Conservation (phyloP, 2,888 invertebrate genomes). For the Acanthosepion lycidas region DNA sequence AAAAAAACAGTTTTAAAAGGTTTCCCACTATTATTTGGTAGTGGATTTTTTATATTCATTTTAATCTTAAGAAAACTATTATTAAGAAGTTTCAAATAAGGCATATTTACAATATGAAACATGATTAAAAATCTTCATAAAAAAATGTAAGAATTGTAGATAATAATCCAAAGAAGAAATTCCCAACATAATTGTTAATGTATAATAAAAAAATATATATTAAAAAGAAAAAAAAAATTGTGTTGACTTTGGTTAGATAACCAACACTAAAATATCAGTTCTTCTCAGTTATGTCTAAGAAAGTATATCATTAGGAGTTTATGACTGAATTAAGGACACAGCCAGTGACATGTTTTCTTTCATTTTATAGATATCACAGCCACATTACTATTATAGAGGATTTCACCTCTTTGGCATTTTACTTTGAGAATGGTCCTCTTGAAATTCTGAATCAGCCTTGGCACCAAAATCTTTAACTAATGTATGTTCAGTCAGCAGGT, state of each 20-base stretch:
- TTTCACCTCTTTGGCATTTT: constrained; percentile 8
- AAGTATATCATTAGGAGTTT: not conserved
- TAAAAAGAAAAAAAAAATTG: not conserved
- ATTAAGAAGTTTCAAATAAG: not conserved
- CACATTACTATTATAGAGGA: not conserved
- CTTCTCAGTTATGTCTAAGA: not conserved
- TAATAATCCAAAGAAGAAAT: not conserved
- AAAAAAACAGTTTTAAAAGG: too few species aligned
- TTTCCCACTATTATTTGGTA: not conserved
- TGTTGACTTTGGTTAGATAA: not conserved
- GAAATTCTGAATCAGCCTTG: not conserved
- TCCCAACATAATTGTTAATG: not conserved
- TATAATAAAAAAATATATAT: not conserved
- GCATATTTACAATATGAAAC: not conserved
- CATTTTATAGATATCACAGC: not conserved
- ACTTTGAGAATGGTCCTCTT: not conserved
- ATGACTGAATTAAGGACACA: not conserved
- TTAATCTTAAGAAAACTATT: not conserved
- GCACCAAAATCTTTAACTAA: not conserved
- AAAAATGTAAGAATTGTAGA: constrained; percentile 7
- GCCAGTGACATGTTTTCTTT: not conserved
- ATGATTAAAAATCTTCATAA: not conserved
- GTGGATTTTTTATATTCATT: not conserved
- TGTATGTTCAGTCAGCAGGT: not conserved
- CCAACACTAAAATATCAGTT: constrained; percentile 2